Evolutionary conservation across 1,140 invertebrate species (phyloP).

Genomic region (Drosophila asahinai): DNA sequence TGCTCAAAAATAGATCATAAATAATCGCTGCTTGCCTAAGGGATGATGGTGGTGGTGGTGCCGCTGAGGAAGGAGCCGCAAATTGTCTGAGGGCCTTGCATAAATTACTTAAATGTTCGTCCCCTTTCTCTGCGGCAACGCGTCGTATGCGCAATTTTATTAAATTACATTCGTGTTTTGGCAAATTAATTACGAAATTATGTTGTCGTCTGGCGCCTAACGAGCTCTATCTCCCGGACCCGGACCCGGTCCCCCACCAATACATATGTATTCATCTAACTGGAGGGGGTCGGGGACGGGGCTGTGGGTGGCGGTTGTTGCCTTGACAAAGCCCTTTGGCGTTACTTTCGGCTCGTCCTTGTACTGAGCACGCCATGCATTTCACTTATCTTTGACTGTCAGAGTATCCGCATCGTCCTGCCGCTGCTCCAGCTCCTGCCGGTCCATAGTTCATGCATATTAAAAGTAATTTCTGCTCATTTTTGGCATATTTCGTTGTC

Average conservation of each 20-base stretch:
- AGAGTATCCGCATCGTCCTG: conserved; percentile 46
- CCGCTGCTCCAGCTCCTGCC: not conserved
- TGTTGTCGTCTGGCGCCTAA: conserved; percentile 74
- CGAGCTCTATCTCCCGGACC: conserved; percentile 53
- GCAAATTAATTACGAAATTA: conserved; percentile 84
- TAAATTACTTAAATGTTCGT: conserved; percentile 76
- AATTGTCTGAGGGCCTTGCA: conserved; percentile 67
- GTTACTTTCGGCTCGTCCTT: conserved; percentile 18
- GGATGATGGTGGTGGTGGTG: conserved; percentile 13
- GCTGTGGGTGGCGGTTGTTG: conserved; percentile 1
- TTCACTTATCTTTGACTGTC: conserved; percentile 74
- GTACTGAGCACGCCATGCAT: conserved; percentile 52
- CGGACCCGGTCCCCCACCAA: not conserved
- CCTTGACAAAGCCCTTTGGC: conserved; percentile 45
- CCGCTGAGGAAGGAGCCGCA: conserved; percentile 38
- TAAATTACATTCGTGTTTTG: conserved; percentile 84
- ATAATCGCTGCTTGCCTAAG: conserved; percentile 64
- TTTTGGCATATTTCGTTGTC: conserved; percentile 77
- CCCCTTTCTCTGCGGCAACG: conserved; percentile 43
- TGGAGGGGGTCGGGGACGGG: not conserved
- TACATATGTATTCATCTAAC: conserved; percentile 48
- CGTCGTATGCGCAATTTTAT: conserved; percentile 83
- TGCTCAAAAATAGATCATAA: conserved; percentile 81
- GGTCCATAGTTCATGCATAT: conserved; percentile 57
- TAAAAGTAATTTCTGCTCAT: conserved; percentile 80